Evolutionary conservation across 2,113 vertebrate genomes (phyloP).

Genomic region (Eublepharis macularius): DNA sequence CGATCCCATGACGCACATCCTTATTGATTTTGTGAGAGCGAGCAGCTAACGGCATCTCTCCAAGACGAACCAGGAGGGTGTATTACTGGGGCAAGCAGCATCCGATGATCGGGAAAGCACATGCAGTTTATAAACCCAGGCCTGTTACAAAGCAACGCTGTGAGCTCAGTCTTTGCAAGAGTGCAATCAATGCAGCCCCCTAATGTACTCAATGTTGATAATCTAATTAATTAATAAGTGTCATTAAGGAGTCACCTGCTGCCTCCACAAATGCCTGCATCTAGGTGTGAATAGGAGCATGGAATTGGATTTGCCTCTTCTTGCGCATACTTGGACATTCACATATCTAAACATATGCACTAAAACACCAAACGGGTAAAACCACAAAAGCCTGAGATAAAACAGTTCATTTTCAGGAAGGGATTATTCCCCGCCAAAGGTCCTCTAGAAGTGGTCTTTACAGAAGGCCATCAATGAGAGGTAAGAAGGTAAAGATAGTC

Average conservation of each 20-base stretch:
- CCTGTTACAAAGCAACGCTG: not conserved
- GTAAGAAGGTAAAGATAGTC: too few species aligned
- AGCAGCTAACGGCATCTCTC: slow-evolving; percentile 38
- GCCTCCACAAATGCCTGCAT: not conserved
- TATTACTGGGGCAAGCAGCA: not conserved
- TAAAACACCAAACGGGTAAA: too few species aligned
- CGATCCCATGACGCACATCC: slow-evolving; percentile 41
- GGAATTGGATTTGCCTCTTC: not conserved
- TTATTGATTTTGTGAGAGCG: slow-evolving; percentile 7
- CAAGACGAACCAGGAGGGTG: slow-evolving; percentile 45
- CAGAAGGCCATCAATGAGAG: too few species aligned
- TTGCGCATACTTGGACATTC: not conserved
- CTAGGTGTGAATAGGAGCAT: not conserved
- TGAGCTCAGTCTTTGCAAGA: not conserved
- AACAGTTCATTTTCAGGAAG: too few species aligned
- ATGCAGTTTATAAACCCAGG: not conserved
- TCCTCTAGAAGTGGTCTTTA: too few species aligned
- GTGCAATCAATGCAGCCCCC: not conserved
- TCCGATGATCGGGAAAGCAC: not conserved
- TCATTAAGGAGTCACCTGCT: not conserved
- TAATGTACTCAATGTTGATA: not conserved
- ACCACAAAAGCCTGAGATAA: too few species aligned
- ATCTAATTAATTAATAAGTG: not conserved
- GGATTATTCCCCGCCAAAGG: too few species aligned
- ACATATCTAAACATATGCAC: not conserved